Percentiles rank a stretch among this genome's conserved stretches.
phyloP scores from a whole-genome alignment of 2,888 invertebrate genomes.

The Siphlonurus alternatus region DNA sequence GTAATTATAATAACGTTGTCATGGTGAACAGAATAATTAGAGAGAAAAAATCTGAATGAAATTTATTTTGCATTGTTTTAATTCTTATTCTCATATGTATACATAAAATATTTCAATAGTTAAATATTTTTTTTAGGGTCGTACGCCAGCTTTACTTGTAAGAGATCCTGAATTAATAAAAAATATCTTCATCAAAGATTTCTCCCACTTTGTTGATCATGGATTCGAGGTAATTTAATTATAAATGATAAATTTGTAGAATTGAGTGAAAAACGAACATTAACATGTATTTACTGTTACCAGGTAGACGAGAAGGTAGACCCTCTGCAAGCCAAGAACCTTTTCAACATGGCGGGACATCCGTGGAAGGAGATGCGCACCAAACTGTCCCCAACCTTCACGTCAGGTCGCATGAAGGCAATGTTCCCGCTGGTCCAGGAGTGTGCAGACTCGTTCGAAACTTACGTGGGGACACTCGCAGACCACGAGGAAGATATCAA shows the following conservation, averaged over 20 bases:
- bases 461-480: slow-evolving; percentile 23
- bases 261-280: too few species aligned
- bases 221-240: background rate
- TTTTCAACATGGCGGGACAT: slow-evolving; percentile 38
- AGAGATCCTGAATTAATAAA: background rate
- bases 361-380: slow-evolving; percentile 45
- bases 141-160: background rate
- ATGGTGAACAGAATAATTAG: too few species aligned
- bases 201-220: background rate
- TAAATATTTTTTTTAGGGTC: background rate
- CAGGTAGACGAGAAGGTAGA: background rate
- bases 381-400: slow-evolving; percentile 47
- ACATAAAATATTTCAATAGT: too few species aligned
- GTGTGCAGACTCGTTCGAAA: slow-evolving; percentile 34
- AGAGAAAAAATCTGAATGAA: too few species aligned
- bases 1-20: too few species aligned
- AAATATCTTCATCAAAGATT: background rate
- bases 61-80: too few species aligned
- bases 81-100: too few species aligned
- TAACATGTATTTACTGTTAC: too few species aligned
- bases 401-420: slow-evolving; percentile 45
- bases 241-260: too few species aligned
- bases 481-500: background rate
- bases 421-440: slow-evolving; percentile 42
- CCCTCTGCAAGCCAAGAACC: slow-evolving; percentile 29